These are phyloP conservation scores for Zaprionus ghesquierei DNA, from an alignment of 1,140 invertebrate genomes.

Conservation along the genomic window DNA sequence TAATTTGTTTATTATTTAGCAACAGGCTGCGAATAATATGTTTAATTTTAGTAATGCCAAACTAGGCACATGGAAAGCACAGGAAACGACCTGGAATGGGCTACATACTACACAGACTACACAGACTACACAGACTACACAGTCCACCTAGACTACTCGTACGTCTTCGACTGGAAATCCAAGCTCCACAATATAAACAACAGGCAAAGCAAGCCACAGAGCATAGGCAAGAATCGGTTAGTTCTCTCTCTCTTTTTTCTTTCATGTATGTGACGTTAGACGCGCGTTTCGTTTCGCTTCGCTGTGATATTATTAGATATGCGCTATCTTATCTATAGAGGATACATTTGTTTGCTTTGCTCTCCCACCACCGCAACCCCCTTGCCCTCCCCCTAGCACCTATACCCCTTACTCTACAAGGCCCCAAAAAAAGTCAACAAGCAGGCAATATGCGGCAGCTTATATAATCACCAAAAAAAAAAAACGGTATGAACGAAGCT, in stretches of 20 bases:
- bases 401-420: constrained; percentile 27
- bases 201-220: neutral
- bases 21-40: constrained; percentile 72
- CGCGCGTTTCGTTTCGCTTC: constrained; percentile 54
- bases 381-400: constrained; percentile 24
- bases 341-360: constrained; percentile 24
- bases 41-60: constrained; percentile 57
- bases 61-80: constrained; percentile 41
- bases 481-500: neutral
- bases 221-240: neutral
- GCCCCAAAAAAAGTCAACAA: constrained; percentile 35
- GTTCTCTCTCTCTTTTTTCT: neutral
- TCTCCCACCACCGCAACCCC: neutral
- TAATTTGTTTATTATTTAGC: constrained; percentile 80
- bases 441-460: constrained; percentile 49
- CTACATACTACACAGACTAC: neutral
- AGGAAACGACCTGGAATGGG: neutral
- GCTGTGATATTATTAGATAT: constrained; percentile 77
- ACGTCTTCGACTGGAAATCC: neutral
- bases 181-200: constrained; percentile 36
- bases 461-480: constrained; percentile 57
- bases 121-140: neutral
- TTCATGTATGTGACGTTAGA: constrained; percentile 63
- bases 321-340: constrained; percentile 76
- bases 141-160: neutral